A percentile compares a stretch with the other conserved stretches of the same genome.
These are phyloP conservation scores for Graptemys geographica DNA, from an alignment of 2,797 vertebrate species.

Conservation along the genomic window DNA sequence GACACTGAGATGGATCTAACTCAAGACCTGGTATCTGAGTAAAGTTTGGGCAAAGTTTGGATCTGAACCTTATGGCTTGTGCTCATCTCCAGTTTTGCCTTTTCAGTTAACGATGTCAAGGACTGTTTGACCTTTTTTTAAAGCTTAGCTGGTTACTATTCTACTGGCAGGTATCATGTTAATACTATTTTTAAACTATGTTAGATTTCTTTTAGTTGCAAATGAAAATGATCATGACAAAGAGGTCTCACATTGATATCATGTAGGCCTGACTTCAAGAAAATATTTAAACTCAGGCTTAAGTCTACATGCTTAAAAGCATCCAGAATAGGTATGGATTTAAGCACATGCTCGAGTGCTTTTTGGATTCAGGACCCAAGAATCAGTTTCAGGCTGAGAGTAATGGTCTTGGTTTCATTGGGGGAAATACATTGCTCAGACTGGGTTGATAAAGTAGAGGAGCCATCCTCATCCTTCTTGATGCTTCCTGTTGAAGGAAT, in stretches of 20 bases:
- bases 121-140: not conserved
- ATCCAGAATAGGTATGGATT: rapidly evolving
- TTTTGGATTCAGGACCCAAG: not conserved
- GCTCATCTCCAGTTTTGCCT: not conserved
- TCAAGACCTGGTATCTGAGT: not conserved
- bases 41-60: not conserved
- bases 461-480: rapidly evolving
- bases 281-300: not conserved
- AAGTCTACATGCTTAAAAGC: not conserved
- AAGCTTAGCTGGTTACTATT: not conserved
- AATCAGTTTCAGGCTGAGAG: not conserved
- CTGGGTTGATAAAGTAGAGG: not conserved
- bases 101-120: not conserved
- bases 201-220: not conserved
- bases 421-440: not conserved
- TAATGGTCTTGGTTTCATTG: not conserved
- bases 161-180: not conserved
- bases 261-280: not conserved
- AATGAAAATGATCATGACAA: not conserved
- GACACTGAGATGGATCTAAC: not conserved
- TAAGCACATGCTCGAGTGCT: not conserved
- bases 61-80: not conserved
- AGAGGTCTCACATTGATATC: not conserved
- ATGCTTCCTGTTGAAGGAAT: not conserved
- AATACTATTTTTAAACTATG: not conserved